Conservation (phyloP, 2,888 invertebrate genomes). For the Galerucella calmariensis region DNA sequence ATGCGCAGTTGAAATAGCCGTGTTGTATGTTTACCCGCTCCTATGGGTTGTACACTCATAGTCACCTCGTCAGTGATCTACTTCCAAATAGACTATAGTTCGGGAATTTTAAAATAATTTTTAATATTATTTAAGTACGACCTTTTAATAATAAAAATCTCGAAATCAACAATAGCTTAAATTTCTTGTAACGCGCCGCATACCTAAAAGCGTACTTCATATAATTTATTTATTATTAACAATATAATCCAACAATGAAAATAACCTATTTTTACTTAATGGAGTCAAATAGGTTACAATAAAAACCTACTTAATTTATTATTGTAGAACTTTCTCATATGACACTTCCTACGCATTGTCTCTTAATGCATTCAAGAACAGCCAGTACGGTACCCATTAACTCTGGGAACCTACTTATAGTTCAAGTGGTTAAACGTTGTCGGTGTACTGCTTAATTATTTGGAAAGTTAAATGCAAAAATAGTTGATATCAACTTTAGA, state of each 20-base stretch:
- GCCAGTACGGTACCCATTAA: neutral
- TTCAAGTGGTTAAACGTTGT: neutral
- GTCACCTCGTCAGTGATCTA: too few species aligned
- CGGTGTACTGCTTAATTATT: neutral
- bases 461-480: neutral
- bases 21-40: too few species aligned
- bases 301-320: slow-evolving; percentile 20
- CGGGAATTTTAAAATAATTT: too few species aligned
- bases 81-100: too few species aligned
- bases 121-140: neutral
- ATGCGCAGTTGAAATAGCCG: too few species aligned
- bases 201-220: slow-evolving; percentile 12
- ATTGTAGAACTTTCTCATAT: slow-evolving; percentile 18
- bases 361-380: slow-evolving; percentile 3
- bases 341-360: slow-evolving; percentile 13
- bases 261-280: slow-evolving; percentile 25
- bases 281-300: slow-evolving; percentile 26
- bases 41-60: too few species aligned
- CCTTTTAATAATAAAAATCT: neutral
- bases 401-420: neutral
- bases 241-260: slow-evolving; percentile 10
- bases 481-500: neutral
- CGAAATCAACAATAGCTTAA: neutral
- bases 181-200: neutral
- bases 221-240: neutral